phyloP scores from a whole-genome alignment of 64 coral and sea anemone species.

The Hydrozoanthus tunicans region DNA sequence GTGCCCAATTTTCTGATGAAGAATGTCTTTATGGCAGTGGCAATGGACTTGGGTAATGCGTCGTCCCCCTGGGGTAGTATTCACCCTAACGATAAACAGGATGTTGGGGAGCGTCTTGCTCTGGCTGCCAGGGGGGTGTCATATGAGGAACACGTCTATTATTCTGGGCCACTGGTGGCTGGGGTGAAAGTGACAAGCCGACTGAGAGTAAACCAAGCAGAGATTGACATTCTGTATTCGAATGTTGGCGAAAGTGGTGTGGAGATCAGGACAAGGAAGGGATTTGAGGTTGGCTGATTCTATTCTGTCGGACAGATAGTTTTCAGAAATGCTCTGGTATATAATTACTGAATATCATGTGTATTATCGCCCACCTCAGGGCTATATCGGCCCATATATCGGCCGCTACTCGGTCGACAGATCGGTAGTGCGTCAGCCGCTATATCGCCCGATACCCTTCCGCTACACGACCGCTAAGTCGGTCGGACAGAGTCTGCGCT shows the following conservation, averaged over 20 bases:
- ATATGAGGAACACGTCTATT: conserved; percentile 78
- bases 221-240: conserved; percentile 58
- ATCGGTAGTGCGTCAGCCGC: too few relatives aligned
- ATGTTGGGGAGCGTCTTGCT: conserved; percentile 81
- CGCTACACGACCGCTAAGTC: too few relatives aligned
- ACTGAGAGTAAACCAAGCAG: conserved; percentile 12
- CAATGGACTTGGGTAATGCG: conserved; percentile 93
- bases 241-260: conserved; percentile 76
- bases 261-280: conserved; percentile 60
- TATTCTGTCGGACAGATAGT: neutral
- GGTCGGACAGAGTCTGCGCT: too few relatives aligned
- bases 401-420: too few relatives aligned
- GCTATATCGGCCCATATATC: too few relatives aligned
- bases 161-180: conserved; percentile 71
- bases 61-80: conserved; percentile 85
- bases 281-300: conserved; percentile 60
- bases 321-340: too few relatives aligned
- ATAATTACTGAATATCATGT: too few relatives aligned
- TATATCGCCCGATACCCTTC: too few relatives aligned
- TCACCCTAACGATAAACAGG: conserved; percentile 94
- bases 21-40: conserved; percentile 96
- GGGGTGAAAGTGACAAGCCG: conserved; percentile 10
- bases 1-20: conserved; percentile 74
- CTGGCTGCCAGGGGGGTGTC: conserved; percentile 85
- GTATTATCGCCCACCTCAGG: too few relatives aligned